Evolutionary conservation across 2,797 vertebrate species (phyloP).

Genomic region (Remorina albescens): DNA sequence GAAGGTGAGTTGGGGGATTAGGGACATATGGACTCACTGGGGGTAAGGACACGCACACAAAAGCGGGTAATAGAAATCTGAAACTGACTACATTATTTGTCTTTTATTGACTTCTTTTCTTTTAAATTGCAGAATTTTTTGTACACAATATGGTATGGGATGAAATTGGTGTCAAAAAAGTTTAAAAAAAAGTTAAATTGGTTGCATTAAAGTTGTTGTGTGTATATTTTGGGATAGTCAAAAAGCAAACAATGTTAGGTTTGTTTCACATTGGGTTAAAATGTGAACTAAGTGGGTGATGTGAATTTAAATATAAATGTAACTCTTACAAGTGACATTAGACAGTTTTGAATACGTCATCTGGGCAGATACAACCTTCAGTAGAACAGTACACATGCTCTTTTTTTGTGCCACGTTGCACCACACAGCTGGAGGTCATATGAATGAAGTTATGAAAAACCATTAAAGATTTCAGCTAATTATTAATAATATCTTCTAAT

Average conservation of each 20-base stretch:
- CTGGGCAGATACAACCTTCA: not conserved
- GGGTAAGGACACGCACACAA: conserved; percentile 54
- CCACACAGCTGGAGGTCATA: not conserved
- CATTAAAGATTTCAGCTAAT: not conserved
- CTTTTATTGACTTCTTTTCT: conserved; percentile 30
- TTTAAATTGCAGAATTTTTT: not conserved
- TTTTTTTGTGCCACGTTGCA: not conserved
- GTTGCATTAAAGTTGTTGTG: no score
- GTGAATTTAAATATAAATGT: conserved; percentile 4
- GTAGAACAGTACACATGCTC: not conserved
- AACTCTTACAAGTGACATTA: not conserved
- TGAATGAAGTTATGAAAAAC: not conserved
- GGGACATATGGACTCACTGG: conserved; percentile 81
- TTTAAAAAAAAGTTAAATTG: not conserved
- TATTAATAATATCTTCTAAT: not conserved
- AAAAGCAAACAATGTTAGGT: not conserved
- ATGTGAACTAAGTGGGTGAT: not conserved
- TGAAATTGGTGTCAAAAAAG: not conserved
- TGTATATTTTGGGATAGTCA: not conserved
- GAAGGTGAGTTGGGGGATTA: conserved; percentile 36
- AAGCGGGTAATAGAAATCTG: conserved; percentile 23
- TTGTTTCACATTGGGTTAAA: not conserved
- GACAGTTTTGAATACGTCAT: not conserved
- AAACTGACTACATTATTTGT: conserved; percentile 17
- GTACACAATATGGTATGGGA: not conserved